Evolutionary conservation across 2,113 vertebrate species (phyloP).

Genomic region (Dasypus novemcinctus): DNA sequence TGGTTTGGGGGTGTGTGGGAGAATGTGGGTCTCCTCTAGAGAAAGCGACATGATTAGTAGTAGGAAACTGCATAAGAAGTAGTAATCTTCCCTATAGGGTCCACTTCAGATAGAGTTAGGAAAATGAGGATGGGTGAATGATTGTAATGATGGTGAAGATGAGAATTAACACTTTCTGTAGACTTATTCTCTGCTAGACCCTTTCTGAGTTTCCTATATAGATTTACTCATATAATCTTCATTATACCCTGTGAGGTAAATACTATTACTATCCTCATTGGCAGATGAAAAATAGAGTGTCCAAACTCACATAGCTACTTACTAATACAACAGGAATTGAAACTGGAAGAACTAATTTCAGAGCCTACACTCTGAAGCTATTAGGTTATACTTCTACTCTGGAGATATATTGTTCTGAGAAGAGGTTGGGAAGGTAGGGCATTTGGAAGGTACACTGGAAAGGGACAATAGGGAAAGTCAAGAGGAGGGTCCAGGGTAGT

Average conservation of each 20-base stretch:
- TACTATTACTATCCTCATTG: background rate
- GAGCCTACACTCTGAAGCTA: background rate
- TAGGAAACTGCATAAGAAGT: background rate
- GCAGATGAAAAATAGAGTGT: background rate
- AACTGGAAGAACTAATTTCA: background rate
- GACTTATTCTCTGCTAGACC: background rate
- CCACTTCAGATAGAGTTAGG: background rate
- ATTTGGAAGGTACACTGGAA: background rate
- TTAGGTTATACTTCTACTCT: background rate
- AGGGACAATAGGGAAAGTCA: background rate
- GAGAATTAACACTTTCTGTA: background rate
- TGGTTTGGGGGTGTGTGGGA: background rate
- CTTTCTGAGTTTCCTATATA: background rate
- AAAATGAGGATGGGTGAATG: background rate
- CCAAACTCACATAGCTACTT: background rate
- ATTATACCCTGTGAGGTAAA: background rate
- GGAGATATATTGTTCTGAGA: background rate
- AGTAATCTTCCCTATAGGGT: too few relatives aligned
- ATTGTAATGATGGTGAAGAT: background rate
- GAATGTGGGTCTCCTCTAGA: background rate
- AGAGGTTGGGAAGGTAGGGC: background rate
- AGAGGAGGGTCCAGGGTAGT: background rate
- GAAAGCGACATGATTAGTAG: too few relatives aligned
- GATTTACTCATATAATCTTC: background rate
- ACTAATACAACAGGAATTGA: background rate